A percentile compares a stretch with the other conserved stretches of the same genome.
Conservation (phyloP, 2,888 invertebrate genomes). For the Nemotelus pantherinus region DNA sequence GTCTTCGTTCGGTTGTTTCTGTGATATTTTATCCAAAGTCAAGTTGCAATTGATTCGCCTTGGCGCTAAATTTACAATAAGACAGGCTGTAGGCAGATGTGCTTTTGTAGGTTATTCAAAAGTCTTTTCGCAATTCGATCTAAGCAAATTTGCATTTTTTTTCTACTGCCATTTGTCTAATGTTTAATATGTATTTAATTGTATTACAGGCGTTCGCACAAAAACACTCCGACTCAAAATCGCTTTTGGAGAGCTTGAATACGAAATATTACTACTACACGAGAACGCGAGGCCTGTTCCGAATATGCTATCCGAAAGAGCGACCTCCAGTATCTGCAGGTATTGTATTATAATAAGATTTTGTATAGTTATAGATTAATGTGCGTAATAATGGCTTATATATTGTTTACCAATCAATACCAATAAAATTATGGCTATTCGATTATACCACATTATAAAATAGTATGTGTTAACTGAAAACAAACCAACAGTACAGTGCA, state of each 20-base stretch:
- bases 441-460: too few species aligned
- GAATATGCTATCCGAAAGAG: conserved; percentile 93
- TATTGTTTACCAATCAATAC: too few species aligned
- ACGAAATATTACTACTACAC: conserved; percentile 89
- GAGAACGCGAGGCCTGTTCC: conserved; percentile 91
- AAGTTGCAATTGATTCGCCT: conserved; percentile 24
- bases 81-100: conserved; percentile 4
- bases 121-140: conserved; percentile 14
- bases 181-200: conserved; percentile 45
- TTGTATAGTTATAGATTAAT: conserved; percentile 53
- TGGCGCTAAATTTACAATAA: conserved; percentile 12
- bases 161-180: background rate
- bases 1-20: background rate
- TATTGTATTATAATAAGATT: conserved; percentile 58
- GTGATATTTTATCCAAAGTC: background rate
- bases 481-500: too few species aligned
- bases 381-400: too few species aligned
- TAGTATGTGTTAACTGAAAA: too few species aligned
- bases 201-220: conserved; percentile 76
- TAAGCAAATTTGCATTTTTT: conserved; percentile 10
- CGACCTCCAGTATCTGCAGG: conserved; percentile 78
- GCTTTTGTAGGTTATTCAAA: background rate
- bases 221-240: conserved; percentile 75
- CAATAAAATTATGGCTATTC: too few species aligned
- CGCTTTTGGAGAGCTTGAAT: conserved; percentile 81